phyloP scores from a whole-genome alignment of 2,888 invertebrate genomes.

The Tetrapedia diversipes region DNA sequence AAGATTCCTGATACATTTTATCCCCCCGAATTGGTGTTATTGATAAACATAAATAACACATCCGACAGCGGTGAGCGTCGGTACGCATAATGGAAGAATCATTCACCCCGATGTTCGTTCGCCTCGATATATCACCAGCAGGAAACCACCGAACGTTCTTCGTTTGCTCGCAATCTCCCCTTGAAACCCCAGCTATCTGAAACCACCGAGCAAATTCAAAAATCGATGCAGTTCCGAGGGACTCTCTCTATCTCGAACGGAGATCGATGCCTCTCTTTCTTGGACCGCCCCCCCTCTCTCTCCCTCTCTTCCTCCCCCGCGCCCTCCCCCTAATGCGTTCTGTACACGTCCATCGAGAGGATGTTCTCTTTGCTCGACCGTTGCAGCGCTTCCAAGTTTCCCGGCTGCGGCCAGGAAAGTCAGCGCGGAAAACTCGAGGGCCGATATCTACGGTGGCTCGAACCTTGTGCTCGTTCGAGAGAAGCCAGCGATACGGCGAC shows the following conservation, averaged over 20 bases:
- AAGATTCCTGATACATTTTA: no score
- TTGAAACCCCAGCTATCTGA: neutral
- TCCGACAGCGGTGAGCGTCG: no score
- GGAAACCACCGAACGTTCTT: neutral
- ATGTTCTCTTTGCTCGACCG: conserved; percentile 40
- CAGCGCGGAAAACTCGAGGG: conserved; percentile 31
- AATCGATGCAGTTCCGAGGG: conserved; percentile 4
- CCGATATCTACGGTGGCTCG: conserved; percentile 10
- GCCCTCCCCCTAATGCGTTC: conserved; percentile 29
- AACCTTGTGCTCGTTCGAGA: conserved; percentile 4
- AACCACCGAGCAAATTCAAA: neutral
- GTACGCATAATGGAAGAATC: neutral
- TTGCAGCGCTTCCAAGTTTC: conserved; percentile 37
- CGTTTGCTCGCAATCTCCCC: neutral
- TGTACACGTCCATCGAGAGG: conserved; percentile 8
- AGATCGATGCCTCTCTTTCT: neutral
- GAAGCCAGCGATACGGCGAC: conserved; percentile 41
- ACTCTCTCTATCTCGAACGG: neutral
- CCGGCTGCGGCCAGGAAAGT: conserved; percentile 30
- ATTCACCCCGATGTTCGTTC: neutral
- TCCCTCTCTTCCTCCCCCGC: neutral
- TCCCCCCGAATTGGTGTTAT: no score
- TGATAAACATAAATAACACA: no score
- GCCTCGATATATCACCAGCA: neutral
- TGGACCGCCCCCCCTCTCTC: no score